Base-by-base conservation (phyloP, 2,797 vertebrate species). In the Carcharodon carcharias region DNA sequence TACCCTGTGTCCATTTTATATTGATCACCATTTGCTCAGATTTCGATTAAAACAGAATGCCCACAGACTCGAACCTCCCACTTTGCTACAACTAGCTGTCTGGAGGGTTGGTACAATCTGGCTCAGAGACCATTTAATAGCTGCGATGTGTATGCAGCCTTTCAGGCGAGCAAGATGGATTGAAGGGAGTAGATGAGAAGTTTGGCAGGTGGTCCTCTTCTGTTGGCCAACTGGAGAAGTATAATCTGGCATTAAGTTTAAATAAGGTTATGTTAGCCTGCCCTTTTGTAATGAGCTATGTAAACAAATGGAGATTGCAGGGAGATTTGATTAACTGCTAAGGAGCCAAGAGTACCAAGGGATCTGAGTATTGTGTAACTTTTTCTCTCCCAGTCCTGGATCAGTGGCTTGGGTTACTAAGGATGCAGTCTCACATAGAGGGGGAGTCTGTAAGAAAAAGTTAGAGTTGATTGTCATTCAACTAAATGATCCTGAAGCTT, bases 211-310 rank as follows among this genome's bases (percentile, higher is more conserved):
- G 45, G 40, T 88, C 85, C 16, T 63, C 61, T 63, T 45, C 85
- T 54, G 45, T 88, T 88, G 87, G 45, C 50, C 87, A 50, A 56
- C 45, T 28, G 87, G 87, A 88, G 87, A 88, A 56, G 5, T 26
- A 56, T 26, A 50, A 50, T 31, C 50, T 26, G 87, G 28, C 50
- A 50, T 88, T 23, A 50, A 56, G 87, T 56, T 21, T 26, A 88
- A 88, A 88, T 88, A 88, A 88, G 85, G 85, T 88, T 56, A 88
- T 56, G 50, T 88, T 88, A 88, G 50, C 54, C 87, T 88, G 87
- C 50, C 87, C 26, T 88, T 77, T 56, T 88, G 87, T 9, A 50
- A 50, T 54, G 87, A 88, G 18, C 87, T 88, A 88, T 50, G 11
- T 88, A 26, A 23, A 56, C 40, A 50, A 88, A 54, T n/a, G 35